phyloP scores from a whole-genome alignment of 2,888 invertebrate species.

The Cephus rjabovi region DNA sequence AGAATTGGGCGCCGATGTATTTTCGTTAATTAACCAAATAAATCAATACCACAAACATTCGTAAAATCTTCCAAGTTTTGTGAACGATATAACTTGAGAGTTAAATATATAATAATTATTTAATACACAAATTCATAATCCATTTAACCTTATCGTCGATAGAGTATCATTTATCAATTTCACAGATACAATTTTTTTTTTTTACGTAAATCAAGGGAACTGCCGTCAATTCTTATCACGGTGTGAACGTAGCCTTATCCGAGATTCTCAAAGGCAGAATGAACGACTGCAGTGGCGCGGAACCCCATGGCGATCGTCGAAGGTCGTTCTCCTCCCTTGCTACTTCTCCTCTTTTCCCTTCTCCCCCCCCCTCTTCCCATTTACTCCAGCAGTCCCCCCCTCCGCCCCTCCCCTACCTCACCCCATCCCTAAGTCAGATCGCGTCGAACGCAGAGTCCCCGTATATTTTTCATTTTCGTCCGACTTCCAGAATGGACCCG shows the following conservation, averaged over 20 bases:
- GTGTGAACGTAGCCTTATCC: neutral
- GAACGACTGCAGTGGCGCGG: slow-evolving; percentile 5
- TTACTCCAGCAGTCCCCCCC: neutral
- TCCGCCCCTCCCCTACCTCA: neutral
- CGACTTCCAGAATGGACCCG: neutral
- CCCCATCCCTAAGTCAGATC: neutral
- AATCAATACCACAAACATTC: too few relatives aligned
- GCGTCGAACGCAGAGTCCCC: neutral
- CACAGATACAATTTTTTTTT: too few relatives aligned
- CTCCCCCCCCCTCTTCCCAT: neutral
- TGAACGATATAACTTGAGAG: too few relatives aligned
- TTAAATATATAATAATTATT: too few relatives aligned
- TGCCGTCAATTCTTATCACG: neutral
- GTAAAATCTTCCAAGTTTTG: too few relatives aligned
- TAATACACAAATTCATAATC: too few relatives aligned
- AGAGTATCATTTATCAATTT: too few relatives aligned
- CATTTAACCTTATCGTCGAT: too few relatives aligned
- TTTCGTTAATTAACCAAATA: too few relatives aligned
- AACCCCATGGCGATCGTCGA: slow-evolving; percentile 2
- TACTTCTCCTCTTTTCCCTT: neutral
- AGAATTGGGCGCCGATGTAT: too few relatives aligned
- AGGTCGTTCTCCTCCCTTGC: neutral
- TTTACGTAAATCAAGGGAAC: too few relatives aligned
- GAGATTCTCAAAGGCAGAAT: neutral
- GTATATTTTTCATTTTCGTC: slow-evolving; percentile 2